These are phyloP conservation scores for Orgyia antiqua DNA, from an alignment of 2,888 invertebrate genomes.

Conservation along the genomic window DNA sequence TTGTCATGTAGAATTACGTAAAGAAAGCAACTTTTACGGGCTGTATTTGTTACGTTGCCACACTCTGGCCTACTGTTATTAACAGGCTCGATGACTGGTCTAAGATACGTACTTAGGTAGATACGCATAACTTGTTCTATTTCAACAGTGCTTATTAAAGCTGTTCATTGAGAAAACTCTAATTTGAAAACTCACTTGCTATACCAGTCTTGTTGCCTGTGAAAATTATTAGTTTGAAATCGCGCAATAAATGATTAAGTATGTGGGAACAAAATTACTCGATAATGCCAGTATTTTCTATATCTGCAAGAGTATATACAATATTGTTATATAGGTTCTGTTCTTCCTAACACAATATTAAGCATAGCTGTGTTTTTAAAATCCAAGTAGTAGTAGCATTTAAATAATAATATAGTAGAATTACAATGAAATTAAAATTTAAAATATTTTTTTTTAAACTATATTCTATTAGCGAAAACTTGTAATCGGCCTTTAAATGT, in stretches of 20 bases:
- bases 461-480: too few species aligned
- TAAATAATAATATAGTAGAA: too few species aligned
- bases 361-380: too few species aligned
- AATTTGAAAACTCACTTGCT: slow-evolving; percentile 37
- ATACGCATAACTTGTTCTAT: slow-evolving; percentile 46
- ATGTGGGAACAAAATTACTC: slow-evolving; percentile 8
- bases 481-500: too few species aligned
- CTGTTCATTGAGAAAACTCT: slow-evolving; percentile 41
- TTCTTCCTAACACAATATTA: too few species aligned
- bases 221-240: slow-evolving; percentile 11
- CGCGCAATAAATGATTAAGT: slow-evolving; percentile 5
- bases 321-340: too few species aligned
- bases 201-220: slow-evolving; percentile 24
- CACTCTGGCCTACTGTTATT: slow-evolving; percentile 38
- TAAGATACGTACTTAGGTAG: slow-evolving; percentile 40
- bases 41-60: slow-evolving; percentile 45
- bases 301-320: too few species aligned
- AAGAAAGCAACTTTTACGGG: slow-evolving; percentile 47
- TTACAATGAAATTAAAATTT: too few species aligned
- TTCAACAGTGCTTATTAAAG: slow-evolving; percentile 39
- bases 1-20: slow-evolving; percentile 63
- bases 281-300: too few species aligned
- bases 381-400: too few species aligned
- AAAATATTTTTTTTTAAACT: too few species aligned
- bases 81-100: slow-evolving; percentile 30